Evolutionary conservation across 2,113 vertebrate species (phyloP).

Genomic region (Falco punctatus): DNA sequence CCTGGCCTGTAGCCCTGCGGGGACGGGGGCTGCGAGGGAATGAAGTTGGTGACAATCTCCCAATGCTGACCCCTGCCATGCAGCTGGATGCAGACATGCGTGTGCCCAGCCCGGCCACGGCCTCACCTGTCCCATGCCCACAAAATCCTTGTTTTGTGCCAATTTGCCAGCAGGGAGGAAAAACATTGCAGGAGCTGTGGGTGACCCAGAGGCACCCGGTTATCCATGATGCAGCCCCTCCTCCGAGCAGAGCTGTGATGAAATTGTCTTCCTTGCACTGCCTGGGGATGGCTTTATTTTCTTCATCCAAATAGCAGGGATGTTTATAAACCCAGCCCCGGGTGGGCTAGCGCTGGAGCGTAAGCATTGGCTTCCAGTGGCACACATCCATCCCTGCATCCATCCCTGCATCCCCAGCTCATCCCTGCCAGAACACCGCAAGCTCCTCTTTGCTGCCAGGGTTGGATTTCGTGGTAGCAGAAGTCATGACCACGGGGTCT

Average conservation of each 20-base stretch:
- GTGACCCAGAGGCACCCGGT: fast-evolving
- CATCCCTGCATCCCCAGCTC: background rate
- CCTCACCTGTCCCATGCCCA: fast-evolving
- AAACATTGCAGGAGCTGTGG: too few species aligned
- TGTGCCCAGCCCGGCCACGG: too few species aligned
- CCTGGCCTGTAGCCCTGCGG: background rate
- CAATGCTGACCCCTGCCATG: background rate
- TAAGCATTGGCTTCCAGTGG: too few species aligned
- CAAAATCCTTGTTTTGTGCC: background rate
- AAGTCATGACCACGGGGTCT: fast-evolving
- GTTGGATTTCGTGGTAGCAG: background rate
- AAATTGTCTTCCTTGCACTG: fast-evolving
- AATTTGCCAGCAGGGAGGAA: background rate
- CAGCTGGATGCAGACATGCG: background rate
- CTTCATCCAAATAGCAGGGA: background rate
- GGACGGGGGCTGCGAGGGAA: fast-evolving
- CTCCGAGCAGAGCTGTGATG: too few species aligned
- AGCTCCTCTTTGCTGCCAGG: background rate
- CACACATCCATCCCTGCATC: fast-evolving
- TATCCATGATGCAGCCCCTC: background rate
- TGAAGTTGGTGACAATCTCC: background rate
- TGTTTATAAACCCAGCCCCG: background rate
- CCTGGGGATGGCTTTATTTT: background rate
- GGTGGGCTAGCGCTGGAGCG: fast-evolving
- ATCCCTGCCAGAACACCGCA: background rate